Base-by-base conservation (phyloP, 2,797 vertebrate genomes). In the Apogon talboti region DNA sequence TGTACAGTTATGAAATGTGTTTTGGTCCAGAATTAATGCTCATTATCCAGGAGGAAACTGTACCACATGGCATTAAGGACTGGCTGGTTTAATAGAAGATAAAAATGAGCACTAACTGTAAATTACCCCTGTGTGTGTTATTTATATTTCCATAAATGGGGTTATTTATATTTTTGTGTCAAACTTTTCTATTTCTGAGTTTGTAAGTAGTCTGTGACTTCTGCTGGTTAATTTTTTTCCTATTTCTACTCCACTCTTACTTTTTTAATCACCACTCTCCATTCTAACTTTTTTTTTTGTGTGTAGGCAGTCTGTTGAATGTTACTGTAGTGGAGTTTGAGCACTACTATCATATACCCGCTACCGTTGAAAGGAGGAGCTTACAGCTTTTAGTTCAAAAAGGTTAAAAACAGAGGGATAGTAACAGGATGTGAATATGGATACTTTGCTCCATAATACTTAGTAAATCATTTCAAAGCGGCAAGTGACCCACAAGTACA, bases 391-490 rank as follows among this genome's bases (percentile, higher is more conserved):
- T 21, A 21, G 19, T 3, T 21, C 19, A 14, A 33, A 66, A 53
- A 8, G 35, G 13, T 41, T 66, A 28, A 45, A 58, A 40, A 24
- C 33, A 63, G 33, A 67, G 37, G 38, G 28, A 63, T 51, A 65
- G 46, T 37, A 53, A 58, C 38, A 66, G 42, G 46, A 43, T 63
- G 63, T 66, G 15, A 57, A 48, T 47, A 19, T 19, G 28, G 35
- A 55, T 52, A 45, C 63, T 74, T 81, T 77, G 56, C 65, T 65
- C 50, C 42, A 59, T 45, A 46, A 65, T 66, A 63, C 54, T 74
- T 30, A 64, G 73, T 84, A 57, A 83, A 83, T 84, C 59, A 75
- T 50, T 33, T 46, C 38, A 54, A 63, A 54, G 67, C 59, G 41
- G 60, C 45, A 28, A 51, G 59, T 24, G 41, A 66, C 7, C 11